These are phyloP conservation scores for Eriocheir sinensis DNA, from an alignment of 1,140 invertebrate genomes.

Conservation along the genomic window DNA sequence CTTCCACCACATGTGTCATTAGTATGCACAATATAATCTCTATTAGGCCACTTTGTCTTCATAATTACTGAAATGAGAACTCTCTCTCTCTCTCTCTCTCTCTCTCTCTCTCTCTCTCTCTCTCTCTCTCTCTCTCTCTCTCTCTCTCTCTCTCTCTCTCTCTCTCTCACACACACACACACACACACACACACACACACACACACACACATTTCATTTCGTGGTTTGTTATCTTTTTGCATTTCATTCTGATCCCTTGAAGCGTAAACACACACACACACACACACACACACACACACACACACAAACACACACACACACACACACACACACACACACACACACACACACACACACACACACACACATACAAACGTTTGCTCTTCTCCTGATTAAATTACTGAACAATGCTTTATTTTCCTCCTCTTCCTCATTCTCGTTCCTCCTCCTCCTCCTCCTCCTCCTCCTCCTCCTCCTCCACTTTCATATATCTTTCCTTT, in stretches of 20 bases:
- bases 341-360: constrained; percentile 22
- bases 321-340: constrained; percentile 22
- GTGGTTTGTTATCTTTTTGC: too few relatives aligned
- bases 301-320: not conserved
- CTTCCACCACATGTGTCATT: not conserved
- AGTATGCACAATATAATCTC: constrained; percentile 25
- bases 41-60: constrained; percentile 24
- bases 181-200: too few relatives aligned
- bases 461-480: not conserved
- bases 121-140: constrained; percentile 22
- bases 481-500: not conserved
- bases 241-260: not conserved
- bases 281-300: too few relatives aligned
- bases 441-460: not conserved
- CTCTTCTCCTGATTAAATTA: constrained; percentile 25
- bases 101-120: constrained; percentile 20
- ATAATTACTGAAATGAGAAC: not conserved
- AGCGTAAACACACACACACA: too few relatives aligned
- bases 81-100: constrained; percentile 22
- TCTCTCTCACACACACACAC: not conserved
- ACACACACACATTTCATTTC: not conserved
- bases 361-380: not conserved
- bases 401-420: not conserved
- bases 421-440: not conserved
- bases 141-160: constrained; percentile 1